Base-by-base conservation (phyloP, 2,888 invertebrate species). In the Erebia epiphron region DNA sequence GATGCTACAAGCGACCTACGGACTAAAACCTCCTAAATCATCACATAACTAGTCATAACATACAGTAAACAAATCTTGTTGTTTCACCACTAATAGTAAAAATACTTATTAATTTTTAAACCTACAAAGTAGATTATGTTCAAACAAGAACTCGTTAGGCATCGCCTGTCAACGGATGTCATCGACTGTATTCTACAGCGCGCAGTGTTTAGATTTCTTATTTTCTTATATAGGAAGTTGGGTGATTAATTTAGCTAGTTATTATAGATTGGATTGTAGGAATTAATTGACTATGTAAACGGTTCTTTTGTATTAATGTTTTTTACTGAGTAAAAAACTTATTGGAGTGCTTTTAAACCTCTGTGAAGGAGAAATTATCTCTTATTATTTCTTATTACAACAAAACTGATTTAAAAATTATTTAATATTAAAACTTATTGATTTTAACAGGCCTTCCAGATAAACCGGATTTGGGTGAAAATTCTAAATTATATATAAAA, bases 161-260 rank as follows among this genome's bases (percentile, higher is more conserved):
- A 64, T 64, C n/a, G 65, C 14, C 18, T 43, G 43, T 65, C 65
- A 56, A 43, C 65, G 65, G 65, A 65, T 65, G 65, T 65, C 64
- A 64, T 52, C 49, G n/a, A 35, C 4, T 50, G 35, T 3, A 35
- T 16, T 35, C 7, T 35, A 49, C 5, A 63, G 14, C 8, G 26
- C 9, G 26, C 50, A 8, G 7, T 46, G 18, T 62, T 67, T 35
- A 49, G 67, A 60, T 72, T 70, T 70, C 67, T 68, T 46, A 67
- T 63, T 72, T 58, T 63, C 21, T 60, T 35, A 0, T 35, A 35
- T 7, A 70, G 67, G 67, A 72, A 70, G 50, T 70, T 35, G 54
- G 54, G 57, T n/a, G 52, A 67, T 35, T 65, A 69, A 63, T 56
- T 52, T 35, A 64, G 21, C 46, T 61, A 61, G n/a, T n/a, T n/a